Evolutionary conservation across 2,797 vertebrate species (phyloP).

Genomic region (Notamacropus eugenii): DNA sequence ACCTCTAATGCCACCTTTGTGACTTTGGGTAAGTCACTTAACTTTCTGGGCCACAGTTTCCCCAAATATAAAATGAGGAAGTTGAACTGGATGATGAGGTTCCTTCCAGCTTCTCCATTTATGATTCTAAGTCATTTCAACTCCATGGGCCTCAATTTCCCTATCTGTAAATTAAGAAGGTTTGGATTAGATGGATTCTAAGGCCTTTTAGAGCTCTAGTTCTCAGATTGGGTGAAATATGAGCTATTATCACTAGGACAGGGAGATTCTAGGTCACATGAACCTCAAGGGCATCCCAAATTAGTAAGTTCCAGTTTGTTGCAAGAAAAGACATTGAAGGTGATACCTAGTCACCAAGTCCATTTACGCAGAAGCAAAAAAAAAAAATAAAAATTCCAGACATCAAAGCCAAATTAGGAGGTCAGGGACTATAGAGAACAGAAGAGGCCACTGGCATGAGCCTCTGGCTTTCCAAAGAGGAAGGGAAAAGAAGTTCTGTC

Average conservation of each 20-base stretch:
- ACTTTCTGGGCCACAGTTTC: background rate
- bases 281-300: background rate
- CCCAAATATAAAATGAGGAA: background rate
- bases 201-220: background rate
- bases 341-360: background rate
- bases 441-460: fast-evolving
- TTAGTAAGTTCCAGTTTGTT: background rate
- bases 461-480: fast-evolving
- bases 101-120: background rate
- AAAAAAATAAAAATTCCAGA: background rate
- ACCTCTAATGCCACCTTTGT: background rate
- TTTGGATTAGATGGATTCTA: background rate
- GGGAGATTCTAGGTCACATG: background rate
- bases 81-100: background rate
- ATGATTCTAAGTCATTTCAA: background rate
- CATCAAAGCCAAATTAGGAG: background rate
- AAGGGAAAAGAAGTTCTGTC: background rate
- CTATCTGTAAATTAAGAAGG: background rate
- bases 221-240: background rate
- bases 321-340: background rate
- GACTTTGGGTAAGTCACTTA: background rate
- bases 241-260: background rate
- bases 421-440: background rate
- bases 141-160: background rate
- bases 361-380: background rate